Base-by-base conservation (phyloP, 2,113 vertebrate species). In the Raja brachyura region DNA sequence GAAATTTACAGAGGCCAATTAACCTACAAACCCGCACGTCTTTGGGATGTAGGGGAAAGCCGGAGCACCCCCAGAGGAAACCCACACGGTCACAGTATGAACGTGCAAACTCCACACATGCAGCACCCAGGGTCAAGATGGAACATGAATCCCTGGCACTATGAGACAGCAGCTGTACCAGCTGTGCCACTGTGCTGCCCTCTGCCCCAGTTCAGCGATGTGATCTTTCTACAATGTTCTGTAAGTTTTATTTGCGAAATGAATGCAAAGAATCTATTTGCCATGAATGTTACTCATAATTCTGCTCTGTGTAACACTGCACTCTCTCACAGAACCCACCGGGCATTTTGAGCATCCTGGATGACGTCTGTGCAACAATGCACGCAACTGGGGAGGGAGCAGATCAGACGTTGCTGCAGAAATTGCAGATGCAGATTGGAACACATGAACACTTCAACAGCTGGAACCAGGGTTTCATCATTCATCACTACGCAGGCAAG, bases 391-490 rank as follows among this genome's bases (percentile, higher is more conserved):
- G 97, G 0, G 98, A 99, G 94, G 99, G 99, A 0, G 99, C 99
- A 0, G 99, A 99, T 94, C 98, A 99, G 96, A 99, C 98, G 0
- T 96, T 99, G 96, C 97, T 99, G 59, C 99, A 99, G 95, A 99
- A 99, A 90, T 98, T 99, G 66, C 95, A 98, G 94, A 97, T 98
- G 96, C 97, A 97, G 95, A 98, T 98, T 94, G 98, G 98, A 94
- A 98, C 96, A n/a, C 99, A 99, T 0, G 99, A 99, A 79, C 99
- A 99, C 95, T 99, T 99, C 96, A 99, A 99, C 97, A 99, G 98
- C 97, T 99, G 99, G 99, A 99, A 99, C 95, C 98, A 99, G 94
- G 99, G 99, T 90, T 99, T 99, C 95, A 99, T 99, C 94, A 98
- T 99, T 86, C 99, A 99, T 95, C 99, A 99, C 95, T 99, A 99